phyloP scores from a whole-genome alignment of 2,113 vertebrate genomes.

The Montifringilla adamsi region DNA sequence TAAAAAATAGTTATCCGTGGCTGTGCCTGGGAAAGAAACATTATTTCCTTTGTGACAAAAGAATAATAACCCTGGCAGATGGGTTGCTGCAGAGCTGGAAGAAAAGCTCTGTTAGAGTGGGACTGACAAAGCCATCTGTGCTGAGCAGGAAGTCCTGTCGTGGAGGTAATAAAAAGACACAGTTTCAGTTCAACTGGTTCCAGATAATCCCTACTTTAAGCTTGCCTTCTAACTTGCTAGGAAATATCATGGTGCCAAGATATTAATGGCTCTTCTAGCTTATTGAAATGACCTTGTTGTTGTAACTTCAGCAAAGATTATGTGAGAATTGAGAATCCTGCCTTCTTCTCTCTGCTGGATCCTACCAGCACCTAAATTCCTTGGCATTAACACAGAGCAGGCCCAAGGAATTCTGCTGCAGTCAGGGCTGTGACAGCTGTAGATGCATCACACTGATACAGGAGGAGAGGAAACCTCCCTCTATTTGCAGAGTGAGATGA shows the following conservation, averaged over 20 bases:
- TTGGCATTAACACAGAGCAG: neutral
- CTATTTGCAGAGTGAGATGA: neutral
- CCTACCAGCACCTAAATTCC: neutral
- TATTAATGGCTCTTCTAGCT: neutral
- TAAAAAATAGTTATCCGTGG: conserved; percentile 40
- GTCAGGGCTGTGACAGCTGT: neutral
- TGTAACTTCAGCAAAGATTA: neutral
- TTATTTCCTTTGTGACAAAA: conserved; percentile 63
- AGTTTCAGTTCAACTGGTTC: neutral
- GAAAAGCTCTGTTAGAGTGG: conserved; percentile 31
- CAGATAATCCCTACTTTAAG: neutral
- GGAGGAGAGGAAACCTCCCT: neutral
- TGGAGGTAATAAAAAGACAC: conserved; percentile 16
- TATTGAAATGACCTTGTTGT: neutral
- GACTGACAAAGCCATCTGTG: conserved; percentile 43
- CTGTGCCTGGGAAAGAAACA: conserved; percentile 24
- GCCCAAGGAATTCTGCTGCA: neutral
- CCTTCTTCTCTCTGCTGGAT: neutral
- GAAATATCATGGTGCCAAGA: neutral
- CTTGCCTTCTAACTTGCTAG: neutral
- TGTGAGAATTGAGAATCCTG: neutral
- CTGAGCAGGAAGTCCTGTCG: neutral
- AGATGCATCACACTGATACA: neutral
- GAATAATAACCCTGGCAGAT: conserved; percentile 61
- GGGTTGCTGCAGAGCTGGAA: conserved; percentile 48